Evolutionary conservation across 2,888 invertebrate species (phyloP), one percentile per base, ranked within the genome.

Genomic region (Electrophaes corylata): DNA sequence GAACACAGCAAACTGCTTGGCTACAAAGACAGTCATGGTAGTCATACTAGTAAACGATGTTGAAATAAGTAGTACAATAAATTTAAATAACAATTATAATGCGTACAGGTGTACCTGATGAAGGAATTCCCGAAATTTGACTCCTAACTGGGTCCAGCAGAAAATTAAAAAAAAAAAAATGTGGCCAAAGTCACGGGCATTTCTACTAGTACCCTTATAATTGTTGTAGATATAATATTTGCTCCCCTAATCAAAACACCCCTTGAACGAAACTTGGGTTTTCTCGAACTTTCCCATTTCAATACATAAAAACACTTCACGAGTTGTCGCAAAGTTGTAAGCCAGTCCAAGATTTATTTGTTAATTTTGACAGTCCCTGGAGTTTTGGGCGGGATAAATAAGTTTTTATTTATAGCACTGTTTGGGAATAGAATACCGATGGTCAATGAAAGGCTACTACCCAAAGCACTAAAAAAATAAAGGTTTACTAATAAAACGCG

Each of bases 221-320:
- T n/a, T n/a, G n/a, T n/a, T n/a, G 6, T 23, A 29, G 26, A 6
- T 35, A 18, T 23, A 33, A 33, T n/a, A 19, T 19, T 19, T 31
- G 29, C 14, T 26, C 33, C 6, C 39, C 40, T 45, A 49, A 52
- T 50, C 33, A 50, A 46, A 16, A 62, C 50, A 56, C 45, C 20
- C 46, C 46, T 23, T 50, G 49, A 49, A 46, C 19, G 56, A 46
- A 60, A 57, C 55, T 58, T 47, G 48, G 54, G 19, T 37, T 11
- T 53, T 51, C 37, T 29, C 16, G 52, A 66, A 66, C 66, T 66
- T 66, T 62, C 50, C 62, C 65, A 65, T 66, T 66, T 62, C 66
- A 65, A 66, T 65, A 61, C 58, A 64, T 66, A 66, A 66, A 66
- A 66, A 66, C 66, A 66, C 47, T 65, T 65, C 60, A 61, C 65